Percentiles rank a stretch among this genome's conserved stretches.
These are phyloP conservation scores for Diachrysia chrysitis DNA, from an alignment of 2,888 invertebrate species.

Conservation along the genomic window DNA sequence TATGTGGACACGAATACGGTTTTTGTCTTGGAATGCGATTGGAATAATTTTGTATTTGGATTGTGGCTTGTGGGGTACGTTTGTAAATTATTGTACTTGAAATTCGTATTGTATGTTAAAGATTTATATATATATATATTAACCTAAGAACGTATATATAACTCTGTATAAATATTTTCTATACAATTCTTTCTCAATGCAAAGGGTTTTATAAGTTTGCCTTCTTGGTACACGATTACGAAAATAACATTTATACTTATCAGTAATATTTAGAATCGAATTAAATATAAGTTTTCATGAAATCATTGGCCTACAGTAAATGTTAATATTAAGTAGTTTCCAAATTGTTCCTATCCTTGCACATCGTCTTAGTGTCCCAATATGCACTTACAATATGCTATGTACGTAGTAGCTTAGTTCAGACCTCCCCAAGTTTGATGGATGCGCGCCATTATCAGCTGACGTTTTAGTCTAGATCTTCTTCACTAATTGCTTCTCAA, in stretches of 20 bases:
- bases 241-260: too few relatives aligned
- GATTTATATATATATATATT: background rate
- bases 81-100: background rate
- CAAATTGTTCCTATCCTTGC: background rate
- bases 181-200: too few relatives aligned
- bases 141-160: background rate
- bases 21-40: slow-evolving; percentile 30
- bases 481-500: slow-evolving; percentile 8
- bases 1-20: slow-evolving; percentile 34
- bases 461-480: slow-evolving; percentile 8
- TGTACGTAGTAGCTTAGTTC: background rate
- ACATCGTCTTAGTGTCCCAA: background rate
- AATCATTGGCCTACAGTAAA: background rate
- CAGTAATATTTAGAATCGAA: too few relatives aligned
- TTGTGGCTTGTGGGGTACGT: slow-evolving; percentile 6
- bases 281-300: background rate
- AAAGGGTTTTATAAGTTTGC: too few relatives aligned
- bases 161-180: too few relatives aligned
- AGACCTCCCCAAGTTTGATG: slow-evolving; percentile 7
- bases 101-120: background rate
- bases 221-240: too few relatives aligned
- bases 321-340: background rate
- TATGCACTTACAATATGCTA: background rate
- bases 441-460: slow-evolving; percentile 14
- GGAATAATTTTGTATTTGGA: slow-evolving; percentile 29